phyloP scores from a whole-genome alignment of 2,797 vertebrate species.

The Melanotaenia boesemani region DNA sequence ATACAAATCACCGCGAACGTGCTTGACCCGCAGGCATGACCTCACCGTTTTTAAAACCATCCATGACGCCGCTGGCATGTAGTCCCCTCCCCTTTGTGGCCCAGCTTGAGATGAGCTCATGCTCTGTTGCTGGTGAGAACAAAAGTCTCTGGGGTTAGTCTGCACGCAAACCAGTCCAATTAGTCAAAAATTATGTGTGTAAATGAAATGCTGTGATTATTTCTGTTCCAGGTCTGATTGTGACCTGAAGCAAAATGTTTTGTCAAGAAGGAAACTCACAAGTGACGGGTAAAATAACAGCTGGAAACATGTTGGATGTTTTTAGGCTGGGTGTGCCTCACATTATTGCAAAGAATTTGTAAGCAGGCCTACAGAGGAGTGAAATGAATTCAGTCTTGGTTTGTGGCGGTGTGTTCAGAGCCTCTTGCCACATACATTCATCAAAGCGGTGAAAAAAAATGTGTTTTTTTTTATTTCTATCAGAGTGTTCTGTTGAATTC shows the following conservation, averaged over 20 bases:
- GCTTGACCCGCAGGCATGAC: slow-evolving; percentile 38
- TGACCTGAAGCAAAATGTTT: slow-evolving; percentile 21
- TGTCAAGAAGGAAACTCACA: slow-evolving; percentile 3
- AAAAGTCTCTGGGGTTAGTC: slow-evolving; percentile 32
- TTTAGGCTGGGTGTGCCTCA: slow-evolving; percentile 16
- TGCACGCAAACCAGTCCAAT: slow-evolving; percentile 32
- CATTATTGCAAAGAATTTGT: slow-evolving; percentile 16
- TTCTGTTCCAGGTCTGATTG: neutral
- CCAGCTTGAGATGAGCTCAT: slow-evolving; percentile 72
- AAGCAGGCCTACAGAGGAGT: slow-evolving; percentile 23
- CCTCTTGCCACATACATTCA: slow-evolving; percentile 1
- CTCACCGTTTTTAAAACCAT: slow-evolving; percentile 53
- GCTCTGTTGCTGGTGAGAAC: slow-evolving; percentile 31
- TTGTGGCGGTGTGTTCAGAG: slow-evolving; percentile 14
- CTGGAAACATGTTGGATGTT: neutral
- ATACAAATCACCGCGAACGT: slow-evolving; percentile 20
- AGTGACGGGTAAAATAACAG: slow-evolving; percentile 2
- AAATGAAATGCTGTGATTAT: slow-evolving; percentile 5
- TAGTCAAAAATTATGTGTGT: slow-evolving; percentile 22
- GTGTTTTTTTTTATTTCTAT: neutral
- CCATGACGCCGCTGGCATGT: neutral
- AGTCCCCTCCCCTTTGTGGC: slow-evolving; percentile 8
- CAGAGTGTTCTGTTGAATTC: slow-evolving; percentile 6
- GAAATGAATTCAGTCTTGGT: slow-evolving; percentile 26
- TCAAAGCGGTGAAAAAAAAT: slow-evolving; percentile 10